Base-by-base conservation (phyloP, 2,113 vertebrate species). In the Xiphophorus couchianus region DNA sequence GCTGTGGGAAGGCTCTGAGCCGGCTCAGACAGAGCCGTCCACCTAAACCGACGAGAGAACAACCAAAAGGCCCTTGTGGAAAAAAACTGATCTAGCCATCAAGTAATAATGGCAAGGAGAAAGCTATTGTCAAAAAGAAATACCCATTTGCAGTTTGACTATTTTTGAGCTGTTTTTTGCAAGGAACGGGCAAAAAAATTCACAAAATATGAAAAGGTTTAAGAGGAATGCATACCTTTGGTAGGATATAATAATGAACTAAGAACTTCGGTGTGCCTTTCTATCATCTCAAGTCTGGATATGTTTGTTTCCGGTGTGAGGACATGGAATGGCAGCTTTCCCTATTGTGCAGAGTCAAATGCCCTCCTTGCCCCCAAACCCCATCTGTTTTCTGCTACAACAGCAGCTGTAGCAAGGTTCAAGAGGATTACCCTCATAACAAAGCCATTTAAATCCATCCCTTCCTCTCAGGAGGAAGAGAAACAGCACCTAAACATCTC, bases 361-460 rank as follows among this genome's bases (percentile, higher is more conserved):
- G 69, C 27, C 30, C 70, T 37, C 35, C 37, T 81, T 62, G 13
- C 48, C 69, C 66, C 33, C 66, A 13, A 30, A 60, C 69, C 2
- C 84, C 82, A 87, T 88, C 86, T 86, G 86, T 80, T 85, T 88
- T 73, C 81, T 88, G 83, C 73, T 87, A 72, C 78, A 80, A 66
- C 67, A 62, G 73, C 61, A 86, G 54, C 71, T 73, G 58, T 74
- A 27, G 62, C 73, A 83, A 80, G 70, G 73, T 89, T 90, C 64
- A 90, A 77, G 70, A 86, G 86, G 71, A 82, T 63, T 80, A 74
- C 73, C 81, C 79, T 82, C 29, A 15, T 44, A 78, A 80, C 74
- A 87, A 86, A 84, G 74, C 64, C 73, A 19, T 82, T 80, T 84
- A 83, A 86, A 88, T 83, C 82, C 80, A 89, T 77, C 83, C 33